Conservation (phyloP, 2,113 vertebrate species). For the Xenopus laevis region DNA sequence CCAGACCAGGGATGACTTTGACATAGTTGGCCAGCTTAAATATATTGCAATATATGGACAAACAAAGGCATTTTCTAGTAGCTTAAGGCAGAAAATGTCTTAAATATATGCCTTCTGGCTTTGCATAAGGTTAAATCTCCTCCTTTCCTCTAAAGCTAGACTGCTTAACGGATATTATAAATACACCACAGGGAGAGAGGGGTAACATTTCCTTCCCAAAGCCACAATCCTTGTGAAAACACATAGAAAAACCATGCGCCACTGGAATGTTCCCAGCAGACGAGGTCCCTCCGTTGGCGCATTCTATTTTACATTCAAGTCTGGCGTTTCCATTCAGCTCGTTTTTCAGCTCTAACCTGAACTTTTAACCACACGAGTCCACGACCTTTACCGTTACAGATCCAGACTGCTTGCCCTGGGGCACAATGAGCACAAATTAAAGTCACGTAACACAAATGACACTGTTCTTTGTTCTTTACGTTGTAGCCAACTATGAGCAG, state of each 20-base stretch:
- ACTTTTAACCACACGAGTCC: slow-evolving; percentile 36
- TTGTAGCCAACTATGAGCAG: no score
- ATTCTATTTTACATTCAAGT: background rate
- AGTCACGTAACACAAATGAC: background rate
- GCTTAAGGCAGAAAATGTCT: no score
- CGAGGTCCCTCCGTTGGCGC: background rate
- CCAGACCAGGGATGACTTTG: no score
- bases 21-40: no score
- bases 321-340: no score
- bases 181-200: background rate
- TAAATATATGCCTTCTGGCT: background rate
- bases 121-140: background rate
- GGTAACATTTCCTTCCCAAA: background rate
- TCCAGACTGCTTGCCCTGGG: slow-evolving; percentile 27
- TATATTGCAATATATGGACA: no score
- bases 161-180: background rate
- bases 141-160: background rate
- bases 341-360: slow-evolving; percentile 11
- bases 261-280: background rate
- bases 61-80: no score
- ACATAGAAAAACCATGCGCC: background rate
- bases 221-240: background rate
- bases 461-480: no score
- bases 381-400: slow-evolving; percentile 35
- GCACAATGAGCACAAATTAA: slow-evolving; percentile 21